phyloP scores from a whole-genome alignment of 2,113 vertebrate genomes.

The Clarias macrocephalus region DNA sequence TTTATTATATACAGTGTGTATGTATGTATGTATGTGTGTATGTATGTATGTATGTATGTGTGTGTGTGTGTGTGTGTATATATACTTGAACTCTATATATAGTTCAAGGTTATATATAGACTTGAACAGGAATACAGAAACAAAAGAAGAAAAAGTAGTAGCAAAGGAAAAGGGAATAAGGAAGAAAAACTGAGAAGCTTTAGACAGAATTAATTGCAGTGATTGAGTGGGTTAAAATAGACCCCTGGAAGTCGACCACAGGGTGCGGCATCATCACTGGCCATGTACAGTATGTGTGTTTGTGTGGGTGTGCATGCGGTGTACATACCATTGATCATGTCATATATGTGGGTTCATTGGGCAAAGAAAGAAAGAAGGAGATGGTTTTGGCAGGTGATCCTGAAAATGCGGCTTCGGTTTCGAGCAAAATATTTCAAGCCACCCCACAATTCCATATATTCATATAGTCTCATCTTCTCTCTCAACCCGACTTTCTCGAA shows the following conservation, averaged over 20 bases:
- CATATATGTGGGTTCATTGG: slow-evolving; percentile 41
- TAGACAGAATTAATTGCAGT: slow-evolving; percentile 33
- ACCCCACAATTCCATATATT: slow-evolving; percentile 44
- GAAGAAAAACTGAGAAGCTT: background rate
- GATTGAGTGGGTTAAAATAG: slow-evolving; percentile 47
- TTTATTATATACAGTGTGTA: too few relatives aligned
- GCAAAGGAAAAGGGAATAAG: background rate
- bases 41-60: too few relatives aligned
- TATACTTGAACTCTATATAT: too few relatives aligned
- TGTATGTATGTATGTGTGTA: too few relatives aligned
- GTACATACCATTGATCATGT: slow-evolving; percentile 35
- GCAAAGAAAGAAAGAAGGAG: slow-evolving; percentile 11
- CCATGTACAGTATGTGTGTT: slow-evolving; percentile 3
- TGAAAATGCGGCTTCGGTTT: slow-evolving; percentile 42
- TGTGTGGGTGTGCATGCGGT: slow-evolving; percentile 25
- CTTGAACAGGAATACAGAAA: slow-evolving; percentile 28
- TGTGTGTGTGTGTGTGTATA: too few relatives aligned
- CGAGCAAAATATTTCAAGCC: slow-evolving; percentile 36
- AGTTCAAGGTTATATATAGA: too few relatives aligned
- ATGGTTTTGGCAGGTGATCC: slow-evolving; percentile 40
- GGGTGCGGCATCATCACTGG: slow-evolving; percentile 32
- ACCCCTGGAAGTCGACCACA: slow-evolving; percentile 28
- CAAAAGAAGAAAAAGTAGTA: slow-evolving; percentile 1
- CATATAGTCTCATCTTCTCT: slow-evolving; percentile 38
- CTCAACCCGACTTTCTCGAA: background rate